phyloP scores from a whole-genome alignment of 2,888 invertebrate species.

The Noctua fimbriata region DNA sequence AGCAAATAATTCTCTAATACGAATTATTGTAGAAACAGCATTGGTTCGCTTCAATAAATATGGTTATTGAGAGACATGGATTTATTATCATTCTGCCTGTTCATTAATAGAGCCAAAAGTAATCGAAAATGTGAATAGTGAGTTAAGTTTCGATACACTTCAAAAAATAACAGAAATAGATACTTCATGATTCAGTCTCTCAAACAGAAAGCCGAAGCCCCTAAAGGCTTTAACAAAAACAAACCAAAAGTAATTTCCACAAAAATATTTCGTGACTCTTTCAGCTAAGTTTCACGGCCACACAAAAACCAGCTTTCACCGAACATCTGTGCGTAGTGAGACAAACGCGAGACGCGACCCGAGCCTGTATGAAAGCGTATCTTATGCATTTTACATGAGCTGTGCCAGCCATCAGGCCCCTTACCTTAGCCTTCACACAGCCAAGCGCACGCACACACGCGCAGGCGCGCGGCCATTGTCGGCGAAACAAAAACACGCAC shows the following conservation, averaged over 20 bases:
- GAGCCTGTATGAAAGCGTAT: conserved; percentile 82
- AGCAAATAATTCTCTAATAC: conserved; percentile 28
- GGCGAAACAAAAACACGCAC: conserved; percentile 78
- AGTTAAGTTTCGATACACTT: background rate
- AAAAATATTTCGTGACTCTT: conserved; percentile 64
- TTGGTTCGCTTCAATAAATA: conserved; percentile 25
- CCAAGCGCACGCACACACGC: conserved; percentile 66
- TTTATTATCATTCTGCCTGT: conserved; percentile 19
- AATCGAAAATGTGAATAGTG: background rate
- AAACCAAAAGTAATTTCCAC: conserved; percentile 55
- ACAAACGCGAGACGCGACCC: conserved; percentile 81
- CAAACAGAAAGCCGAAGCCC: background rate
- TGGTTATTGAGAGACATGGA: conserved; percentile 14
- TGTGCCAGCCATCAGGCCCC: conserved; percentile 71
- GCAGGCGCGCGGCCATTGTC: conserved; percentile 69
- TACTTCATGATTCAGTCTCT: background rate
- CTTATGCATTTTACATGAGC: conserved; percentile 93
- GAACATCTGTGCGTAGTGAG: conserved; percentile 85
- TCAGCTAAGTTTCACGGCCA: conserved; percentile 79
- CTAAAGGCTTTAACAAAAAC: conserved; percentile 8
- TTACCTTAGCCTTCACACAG: conserved; percentile 70
- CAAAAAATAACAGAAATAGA: background rate
- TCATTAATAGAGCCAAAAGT: background rate
- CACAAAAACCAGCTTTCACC: conserved; percentile 82
- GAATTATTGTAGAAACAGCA: conserved; percentile 26